A percentile compares a stretch with the other conserved stretches of the same genome.
These are phyloP conservation scores for Sesia apiformis DNA, from an alignment of 2,888 invertebrate genomes.

Conservation along the genomic window DNA sequence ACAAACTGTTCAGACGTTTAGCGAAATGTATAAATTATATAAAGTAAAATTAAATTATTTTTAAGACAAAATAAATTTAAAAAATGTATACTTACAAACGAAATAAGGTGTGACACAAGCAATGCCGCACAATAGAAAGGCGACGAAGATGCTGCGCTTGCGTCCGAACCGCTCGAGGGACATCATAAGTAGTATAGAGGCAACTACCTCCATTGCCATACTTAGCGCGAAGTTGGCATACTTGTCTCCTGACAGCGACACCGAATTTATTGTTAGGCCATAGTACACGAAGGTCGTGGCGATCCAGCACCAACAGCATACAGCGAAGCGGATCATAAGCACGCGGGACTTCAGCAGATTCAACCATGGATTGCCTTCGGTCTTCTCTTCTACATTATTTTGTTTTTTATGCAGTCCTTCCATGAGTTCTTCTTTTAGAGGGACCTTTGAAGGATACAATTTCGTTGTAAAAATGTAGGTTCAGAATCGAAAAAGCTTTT, in stretches of 20 bases:
- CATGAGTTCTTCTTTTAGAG: constrained; percentile 37
- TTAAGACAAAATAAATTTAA: neutral
- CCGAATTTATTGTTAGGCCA: constrained; percentile 85
- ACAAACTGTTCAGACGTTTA: too few relatives aligned
- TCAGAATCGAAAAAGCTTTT: constrained; percentile 8
- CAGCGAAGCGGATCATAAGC: constrained; percentile 36
- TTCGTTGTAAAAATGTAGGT: too few relatives aligned
- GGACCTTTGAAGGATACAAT: neutral
- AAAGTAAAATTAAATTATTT: neutral
- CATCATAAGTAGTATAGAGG: constrained; percentile 60
- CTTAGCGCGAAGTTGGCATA: constrained; percentile 80
- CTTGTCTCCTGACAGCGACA: constrained; percentile 80
- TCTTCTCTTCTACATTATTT: constrained; percentile 6
- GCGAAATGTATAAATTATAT: neutral
- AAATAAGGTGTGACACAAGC: constrained; percentile 49
- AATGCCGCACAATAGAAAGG: constrained; percentile 48
- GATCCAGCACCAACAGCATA: constrained; percentile 77
- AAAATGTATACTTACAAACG: constrained; percentile 31
- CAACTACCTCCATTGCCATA: constrained; percentile 65
- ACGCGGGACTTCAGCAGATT: constrained; percentile 35
- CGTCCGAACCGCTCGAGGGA: constrained; percentile 56
- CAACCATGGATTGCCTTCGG: constrained; percentile 32
- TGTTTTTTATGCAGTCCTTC: constrained; percentile 20
- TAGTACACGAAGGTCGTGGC: constrained; percentile 85
- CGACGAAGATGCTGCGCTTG: constrained; percentile 42